Percentiles rank a stretch among this genome's conserved stretches.
These are phyloP conservation scores for Sthenelais limicola DNA, from an alignment of 2,888 invertebrate species.

Conservation along the genomic window DNA sequence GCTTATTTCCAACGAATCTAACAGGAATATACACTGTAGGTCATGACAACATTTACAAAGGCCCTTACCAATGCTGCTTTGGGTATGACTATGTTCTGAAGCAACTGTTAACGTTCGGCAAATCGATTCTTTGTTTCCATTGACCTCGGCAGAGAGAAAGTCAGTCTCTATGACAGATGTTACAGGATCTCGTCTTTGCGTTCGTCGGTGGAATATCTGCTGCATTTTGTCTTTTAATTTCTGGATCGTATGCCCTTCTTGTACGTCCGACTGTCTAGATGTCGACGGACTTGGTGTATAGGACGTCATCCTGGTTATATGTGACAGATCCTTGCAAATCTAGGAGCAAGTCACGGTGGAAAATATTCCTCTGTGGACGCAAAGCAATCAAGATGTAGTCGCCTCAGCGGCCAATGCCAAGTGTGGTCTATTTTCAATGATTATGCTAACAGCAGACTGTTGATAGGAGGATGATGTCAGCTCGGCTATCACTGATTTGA, in stretches of 20 bases:
- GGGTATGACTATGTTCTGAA: slow-evolving; percentile 37
- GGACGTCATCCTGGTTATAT: slow-evolving; percentile 12
- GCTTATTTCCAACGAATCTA: too few relatives aligned
- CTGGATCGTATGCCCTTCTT: slow-evolving; percentile 15
- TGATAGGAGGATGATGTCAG: slow-evolving; percentile 29
- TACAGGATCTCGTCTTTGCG: slow-evolving; percentile 7
- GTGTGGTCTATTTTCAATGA: slow-evolving; percentile 35
- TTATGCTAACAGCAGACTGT: slow-evolving; percentile 32
- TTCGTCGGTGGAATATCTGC: slow-evolving; percentile 24
- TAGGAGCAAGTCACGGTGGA: too few relatives aligned
- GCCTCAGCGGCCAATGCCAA: slow-evolving; percentile 7
- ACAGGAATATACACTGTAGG: too few relatives aligned
- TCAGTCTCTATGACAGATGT: slow-evolving; percentile 37
- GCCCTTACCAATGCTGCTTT: slow-evolving; percentile 27
- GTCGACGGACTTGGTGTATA: slow-evolving; percentile 29
- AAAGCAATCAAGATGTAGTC: neutral
- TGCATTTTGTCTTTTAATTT: slow-evolving; percentile 33
- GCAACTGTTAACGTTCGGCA: slow-evolving; percentile 16
- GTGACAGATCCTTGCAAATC: too few relatives aligned
- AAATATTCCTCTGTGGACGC: too few relatives aligned
- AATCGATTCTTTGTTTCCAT: slow-evolving; percentile 26
- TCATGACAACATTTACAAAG: too few relatives aligned
- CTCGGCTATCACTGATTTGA: neutral
- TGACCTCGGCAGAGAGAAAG: slow-evolving; percentile 27
- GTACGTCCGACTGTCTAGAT: slow-evolving; percentile 19